These are phyloP conservation scores for Corydoras sp. DNA, from an alignment of 2,113 vertebrate species.

Conservation along the genomic window DNA sequence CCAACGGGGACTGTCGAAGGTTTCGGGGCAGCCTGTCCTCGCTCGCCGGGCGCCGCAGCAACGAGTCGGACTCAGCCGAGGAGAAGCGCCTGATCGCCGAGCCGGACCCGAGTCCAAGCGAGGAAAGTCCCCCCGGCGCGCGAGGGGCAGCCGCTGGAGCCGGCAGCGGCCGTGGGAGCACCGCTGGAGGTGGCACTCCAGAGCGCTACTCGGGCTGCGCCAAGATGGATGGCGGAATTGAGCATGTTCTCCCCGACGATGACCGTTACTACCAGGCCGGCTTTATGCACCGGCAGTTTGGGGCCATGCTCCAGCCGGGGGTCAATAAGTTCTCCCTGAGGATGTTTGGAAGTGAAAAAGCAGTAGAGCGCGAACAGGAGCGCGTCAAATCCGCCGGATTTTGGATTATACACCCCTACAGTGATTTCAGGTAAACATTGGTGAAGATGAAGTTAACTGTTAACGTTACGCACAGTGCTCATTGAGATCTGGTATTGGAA, in stretches of 20 bases:
- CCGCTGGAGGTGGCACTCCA: constrained; percentile 51
- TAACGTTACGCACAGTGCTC: background rate
- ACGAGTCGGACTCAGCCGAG: constrained; percentile 83
- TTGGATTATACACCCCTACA: constrained; percentile 99
- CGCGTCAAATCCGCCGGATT: constrained; percentile 96
- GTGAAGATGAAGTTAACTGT: background rate
- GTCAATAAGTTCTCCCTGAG: constrained; percentile 99
- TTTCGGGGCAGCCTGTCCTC: constrained; percentile 93
- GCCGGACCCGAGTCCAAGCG: constrained; percentile 74
- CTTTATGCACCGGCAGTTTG: constrained; percentile 96
- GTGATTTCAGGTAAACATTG: constrained; percentile 93
- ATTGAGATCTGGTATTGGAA: background rate
- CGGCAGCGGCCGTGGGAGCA: constrained; percentile 40
- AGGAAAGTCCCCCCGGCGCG: constrained; percentile 76
- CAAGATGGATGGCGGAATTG: constrained; percentile 83
- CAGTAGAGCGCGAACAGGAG: constrained; percentile 94
- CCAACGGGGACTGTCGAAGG: constrained; percentile 94
- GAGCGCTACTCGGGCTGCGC: constrained; percentile 72
- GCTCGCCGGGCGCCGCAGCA: constrained; percentile 80
- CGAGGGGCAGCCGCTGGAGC: constrained; percentile 60
- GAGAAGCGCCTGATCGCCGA: constrained; percentile 87
- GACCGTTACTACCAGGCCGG: constrained; percentile 85
- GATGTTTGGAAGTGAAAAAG: constrained; percentile 99
- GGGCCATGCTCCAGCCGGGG: constrained; percentile 95
- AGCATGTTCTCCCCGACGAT: constrained; percentile 87